Base-by-base conservation (phyloP, 2,797 vertebrate species). In the Rhinoraja longicauda region DNA sequence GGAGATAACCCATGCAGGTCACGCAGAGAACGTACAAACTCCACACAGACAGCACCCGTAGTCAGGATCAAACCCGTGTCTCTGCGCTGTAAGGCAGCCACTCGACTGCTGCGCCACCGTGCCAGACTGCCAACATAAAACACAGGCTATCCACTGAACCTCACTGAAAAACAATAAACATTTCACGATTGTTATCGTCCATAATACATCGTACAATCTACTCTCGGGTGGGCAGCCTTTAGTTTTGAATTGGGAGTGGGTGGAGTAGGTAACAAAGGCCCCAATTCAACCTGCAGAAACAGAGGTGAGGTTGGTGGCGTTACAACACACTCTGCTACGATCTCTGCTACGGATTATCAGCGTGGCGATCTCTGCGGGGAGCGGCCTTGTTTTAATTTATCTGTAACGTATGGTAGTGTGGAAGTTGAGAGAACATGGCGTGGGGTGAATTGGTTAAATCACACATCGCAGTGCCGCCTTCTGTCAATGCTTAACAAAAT, bases 401-500 rank as follows among this genome's bases (percentile, higher is more conserved):
- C n/a, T 84, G 53, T 29, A 24, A 8, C 53, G 62, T 62, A 15
- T 59, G 81, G 53, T 29, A n/a, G 26, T 59, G 59, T 24, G 13
- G 29, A 84, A 59, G n/a, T 53, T 26, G 59, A 13, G 36, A 39
- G 81, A 84, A 59, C 53, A 62, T 59, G 26, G 81, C n/a, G 53
- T 59, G 45, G 81, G 53, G 12, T 62, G 26, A 62, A 84, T 59
- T 84, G 5, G 53, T 59, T 84, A 62, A 84, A 84, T 84, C 4
- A 24, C 79, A 29, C 10, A 59, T 59, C 81, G n/a, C 53, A 59
- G 53, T 15, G 81, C 24, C 15, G 29, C 12, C 53, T 59, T 59
- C 53, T 84, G 81, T 84, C 81, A 84, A 12, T 84, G 29, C n/a
- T 84, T n/a, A 84, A 59, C 78, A 59, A 84, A 59, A 59, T 57